Conservation (phyloP, 2,888 invertebrate genomes). For the Drepana falcataria region DNA sequence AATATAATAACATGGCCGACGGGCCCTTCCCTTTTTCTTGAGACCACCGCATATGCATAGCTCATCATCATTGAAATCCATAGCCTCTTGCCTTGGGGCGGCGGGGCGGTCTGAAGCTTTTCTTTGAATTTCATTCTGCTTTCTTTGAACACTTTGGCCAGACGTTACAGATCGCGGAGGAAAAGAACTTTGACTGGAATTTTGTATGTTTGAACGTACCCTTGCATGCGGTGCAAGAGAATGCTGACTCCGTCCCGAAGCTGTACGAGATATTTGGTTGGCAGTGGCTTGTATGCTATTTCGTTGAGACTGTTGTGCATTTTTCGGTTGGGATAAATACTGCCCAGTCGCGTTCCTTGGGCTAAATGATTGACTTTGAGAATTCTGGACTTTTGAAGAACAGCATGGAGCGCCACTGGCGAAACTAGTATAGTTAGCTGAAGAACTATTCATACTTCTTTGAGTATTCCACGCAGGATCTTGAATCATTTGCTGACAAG, state of each 20-base stretch:
- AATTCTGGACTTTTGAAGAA: background rate
- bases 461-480: background rate
- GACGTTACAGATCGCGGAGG: no score
- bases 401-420: background rate
- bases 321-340: background rate
- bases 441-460: background rate
- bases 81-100: no score
- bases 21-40: background rate
- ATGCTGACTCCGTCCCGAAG: background rate
- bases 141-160: background rate
- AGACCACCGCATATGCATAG: background rate
- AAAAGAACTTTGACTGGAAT: background rate
- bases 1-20: background rate
- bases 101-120: background rate
- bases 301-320: background rate
- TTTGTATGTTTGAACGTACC: background rate
- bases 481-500: background rate
- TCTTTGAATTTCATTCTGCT: background rate
- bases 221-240: background rate
- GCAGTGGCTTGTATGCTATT: background rate
- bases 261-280: background rate
- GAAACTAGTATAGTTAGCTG: background rate
- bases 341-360: background rate
- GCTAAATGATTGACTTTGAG: background rate
- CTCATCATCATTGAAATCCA: background rate